Conservation (phyloP, 2,888 invertebrate species). For the Megastigmus dorsalis region DNA sequence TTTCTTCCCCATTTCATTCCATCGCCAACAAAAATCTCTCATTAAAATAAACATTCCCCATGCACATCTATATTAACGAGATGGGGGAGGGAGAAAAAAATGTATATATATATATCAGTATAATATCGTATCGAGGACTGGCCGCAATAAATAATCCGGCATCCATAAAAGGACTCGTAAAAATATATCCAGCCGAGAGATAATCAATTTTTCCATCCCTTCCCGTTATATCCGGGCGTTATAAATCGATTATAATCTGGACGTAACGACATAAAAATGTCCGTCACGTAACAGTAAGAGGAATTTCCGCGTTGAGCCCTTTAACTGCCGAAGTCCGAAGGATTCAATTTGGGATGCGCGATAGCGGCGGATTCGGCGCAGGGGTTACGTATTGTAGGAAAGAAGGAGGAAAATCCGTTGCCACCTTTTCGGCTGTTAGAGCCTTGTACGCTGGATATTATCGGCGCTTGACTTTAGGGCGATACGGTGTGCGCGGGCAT, state of each 20-base stretch:
- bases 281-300: conserved; percentile 4
- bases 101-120: background rate
- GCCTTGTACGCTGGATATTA: conserved; percentile 7
- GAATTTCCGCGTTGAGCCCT: background rate
- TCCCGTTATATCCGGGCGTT: background rate
- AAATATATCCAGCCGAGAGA: background rate
- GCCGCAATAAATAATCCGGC: conserved; percentile 28
- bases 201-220: conserved; percentile 11
- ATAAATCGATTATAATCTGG: conserved; percentile 35
- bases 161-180: conserved; percentile 12
- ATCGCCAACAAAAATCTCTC: too few species aligned
- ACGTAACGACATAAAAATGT: conserved; percentile 5
- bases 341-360: conserved; percentile 32
- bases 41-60: too few species aligned
- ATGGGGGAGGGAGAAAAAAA: background rate
- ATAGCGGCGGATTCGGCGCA: background rate
- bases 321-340: background rate
- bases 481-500: conserved; percentile 1
- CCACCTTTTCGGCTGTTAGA: too few species aligned
- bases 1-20: too few species aligned
- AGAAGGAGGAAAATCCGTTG: background rate
- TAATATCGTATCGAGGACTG: background rate
- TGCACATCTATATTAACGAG: too few species aligned
- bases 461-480: conserved; percentile 5
- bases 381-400: too few species aligned